Evolutionary conservation across 2,113 vertebrate genomes (phyloP), one percentile per base, ranked within the genome.

Genomic region (Gymnorhina tibicen): DNA sequence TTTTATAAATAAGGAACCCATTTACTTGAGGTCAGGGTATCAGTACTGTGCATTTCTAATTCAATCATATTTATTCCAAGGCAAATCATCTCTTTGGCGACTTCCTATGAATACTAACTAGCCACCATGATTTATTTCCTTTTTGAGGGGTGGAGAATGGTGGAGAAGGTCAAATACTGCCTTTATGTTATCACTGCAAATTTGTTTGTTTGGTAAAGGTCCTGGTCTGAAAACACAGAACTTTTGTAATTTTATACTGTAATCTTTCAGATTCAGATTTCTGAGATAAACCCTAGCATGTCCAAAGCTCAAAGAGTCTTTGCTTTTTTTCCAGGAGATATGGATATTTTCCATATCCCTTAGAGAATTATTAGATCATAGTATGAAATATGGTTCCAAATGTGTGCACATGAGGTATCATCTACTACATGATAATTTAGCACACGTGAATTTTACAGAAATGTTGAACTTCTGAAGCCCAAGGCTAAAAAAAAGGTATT

Each of bases 31-130:
- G 93, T 97, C 96, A 97, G 58, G 53, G 74, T 97, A 97, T 95
- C 93, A 95, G 80, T 94, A 75, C 85, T 85, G 42, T 87, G 93
- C 82, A 95, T 97, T 96, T 95, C 89, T 97, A 96, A 97, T 97
- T 96, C 83, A 95, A 95, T 95, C 89, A 89, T 95, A 95, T 93
- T 96, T 96, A 96, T 94, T 96, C 85, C 84, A 92, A 92, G 78
- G 79, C 52, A 94, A 92, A 96, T 96, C 21, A 92, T 91, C 85
- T 95, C 82, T 94, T 96, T 81, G 70, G 67, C 4, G 26, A 70
- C 69, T 95, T 93, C 83, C 92, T 90, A 82, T 60, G 82, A 97
- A 96, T 94, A 87, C n/a, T 86, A 96, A 97, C 37, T 63, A 97
- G 46, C 50, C 50, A 92, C 46, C 10, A 60, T 53, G 28, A 95